Percentiles rank a stretch among this genome's conserved stretches.
These are phyloP conservation scores for Sitta europaea DNA, from an alignment of 2,113 vertebrate genomes.

Conservation along the genomic window DNA sequence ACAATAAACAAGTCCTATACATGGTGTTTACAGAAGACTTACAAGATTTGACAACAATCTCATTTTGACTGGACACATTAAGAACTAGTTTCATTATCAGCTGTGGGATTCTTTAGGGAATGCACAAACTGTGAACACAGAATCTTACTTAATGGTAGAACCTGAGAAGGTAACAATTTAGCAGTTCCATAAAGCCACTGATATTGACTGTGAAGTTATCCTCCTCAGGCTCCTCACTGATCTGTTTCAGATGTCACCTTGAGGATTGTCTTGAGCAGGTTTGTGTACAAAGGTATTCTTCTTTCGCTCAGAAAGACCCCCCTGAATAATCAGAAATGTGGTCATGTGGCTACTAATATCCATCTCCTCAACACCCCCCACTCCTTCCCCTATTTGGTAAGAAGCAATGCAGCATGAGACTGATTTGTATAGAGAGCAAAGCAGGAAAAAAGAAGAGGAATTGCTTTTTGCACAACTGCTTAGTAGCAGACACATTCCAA, in stretches of 20 bases:
- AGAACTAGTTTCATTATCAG: not conserved
- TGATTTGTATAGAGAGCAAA: not conserved
- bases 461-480: not conserved
- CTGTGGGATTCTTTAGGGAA: not conserved
- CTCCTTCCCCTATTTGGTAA: not conserved
- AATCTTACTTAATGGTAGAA: not conserved
- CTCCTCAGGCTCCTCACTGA: not conserved
- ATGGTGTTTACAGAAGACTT: not conserved
- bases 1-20: not conserved
- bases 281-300: not conserved
- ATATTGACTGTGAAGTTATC: not conserved
- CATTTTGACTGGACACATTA: not conserved
- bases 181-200: not conserved
- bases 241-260: not conserved
- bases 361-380: not conserved
- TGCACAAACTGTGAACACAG: not conserved
- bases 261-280: not conserved
- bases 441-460: not conserved
- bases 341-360: not conserved
- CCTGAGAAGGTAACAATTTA: not conserved
- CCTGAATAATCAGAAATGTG: not conserved
- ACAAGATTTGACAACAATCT: not conserved
- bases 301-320: not conserved
- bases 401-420: not conserved
- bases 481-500: not conserved